Evolutionary conservation across 1,140 invertebrate species (phyloP), one percentile per base, ranked within the genome.

Genomic region (Spodoptera frugiperda): DNA sequence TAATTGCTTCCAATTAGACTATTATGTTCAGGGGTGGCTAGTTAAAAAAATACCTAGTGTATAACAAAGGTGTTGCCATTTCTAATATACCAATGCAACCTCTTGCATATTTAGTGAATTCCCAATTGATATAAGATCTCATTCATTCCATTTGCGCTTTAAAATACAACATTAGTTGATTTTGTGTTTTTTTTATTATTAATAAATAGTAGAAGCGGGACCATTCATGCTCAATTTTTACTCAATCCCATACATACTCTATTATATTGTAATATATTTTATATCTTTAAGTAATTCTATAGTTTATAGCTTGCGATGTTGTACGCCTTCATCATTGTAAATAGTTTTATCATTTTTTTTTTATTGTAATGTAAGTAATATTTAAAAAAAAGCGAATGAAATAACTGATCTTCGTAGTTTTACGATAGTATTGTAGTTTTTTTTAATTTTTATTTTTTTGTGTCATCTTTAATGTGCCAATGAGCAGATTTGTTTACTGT

Each of bases 381-480:
- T 87, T 87, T 87, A 88, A 87, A 49, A 49, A 25, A 51, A 86
- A 78, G 83, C 81, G 79, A 82, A 86, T 79, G 81, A 79, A 65
- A 75, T 67, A 84, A 89, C 87, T 88, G 89, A 90, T 90, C 88
- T 92, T 89, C 82, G 85, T 89, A 89, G 87, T 46, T 81, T 80
- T 84, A 82, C 76, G 46, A 55, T 85, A 80, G 67, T 75, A 76
- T 68, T 33, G 25, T 75, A 76, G 48, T 76, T 77, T 78, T 73
- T 79, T 76, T 79, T 70, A 39, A 63, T 19, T 75, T 77, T 78
- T 80, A 82, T 85, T 86, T 83, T 86, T 86, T 83, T 88, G 89
- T 90, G 89, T 93, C 91, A 91, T 93, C 82, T 82, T 44, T 87
- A 78, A 86, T 87, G 91, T 93, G 90, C 91, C 91, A 93, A 91